phyloP scores from a whole-genome alignment of 2,888 invertebrate genomes.

The Molanna angustata region DNA sequence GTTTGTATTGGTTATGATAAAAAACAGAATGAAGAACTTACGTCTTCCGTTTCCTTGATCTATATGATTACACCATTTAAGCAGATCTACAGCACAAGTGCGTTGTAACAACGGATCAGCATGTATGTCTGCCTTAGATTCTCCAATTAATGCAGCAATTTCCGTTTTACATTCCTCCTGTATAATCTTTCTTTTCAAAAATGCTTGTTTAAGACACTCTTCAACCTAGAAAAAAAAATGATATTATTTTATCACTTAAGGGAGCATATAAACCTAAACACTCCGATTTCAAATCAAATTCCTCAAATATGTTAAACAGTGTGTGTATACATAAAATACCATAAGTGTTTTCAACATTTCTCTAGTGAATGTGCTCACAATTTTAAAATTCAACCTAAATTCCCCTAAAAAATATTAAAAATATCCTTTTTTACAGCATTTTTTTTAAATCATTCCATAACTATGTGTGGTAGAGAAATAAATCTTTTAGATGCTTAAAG shows the following conservation, averaged over 20 bases:
- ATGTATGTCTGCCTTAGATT: slow-evolving; percentile 90
- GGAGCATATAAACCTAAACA: background rate
- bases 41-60: slow-evolving; percentile 89
- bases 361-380: too few species aligned
- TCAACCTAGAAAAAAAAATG: slow-evolving; percentile 59
- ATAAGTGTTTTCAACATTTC: too few species aligned
- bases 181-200: slow-evolving; percentile 69
- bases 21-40: slow-evolving; percentile 49
- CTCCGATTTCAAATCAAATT: too few species aligned
- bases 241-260: background rate
- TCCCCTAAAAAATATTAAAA: slow-evolving; percentile 3
- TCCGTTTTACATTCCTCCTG: slow-evolving; percentile 77
- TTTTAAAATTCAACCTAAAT: background rate
- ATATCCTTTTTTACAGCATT: too few species aligned
- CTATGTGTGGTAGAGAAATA: background rate
- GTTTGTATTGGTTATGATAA: too few species aligned
- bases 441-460: too few species aligned
- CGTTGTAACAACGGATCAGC: slow-evolving; percentile 89
- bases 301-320: too few species aligned
- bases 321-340: too few species aligned
- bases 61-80: slow-evolving; percentile 75
- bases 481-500: too few species aligned
- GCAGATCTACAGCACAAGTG: slow-evolving; percentile 82
- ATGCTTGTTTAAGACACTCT: slow-evolving; percentile 88
- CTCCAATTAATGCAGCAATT: slow-evolving; percentile 85